These are phyloP conservation scores for Dorcus hopei DNA, from an alignment of 2,888 invertebrate genomes.

Conservation along the genomic window DNA sequence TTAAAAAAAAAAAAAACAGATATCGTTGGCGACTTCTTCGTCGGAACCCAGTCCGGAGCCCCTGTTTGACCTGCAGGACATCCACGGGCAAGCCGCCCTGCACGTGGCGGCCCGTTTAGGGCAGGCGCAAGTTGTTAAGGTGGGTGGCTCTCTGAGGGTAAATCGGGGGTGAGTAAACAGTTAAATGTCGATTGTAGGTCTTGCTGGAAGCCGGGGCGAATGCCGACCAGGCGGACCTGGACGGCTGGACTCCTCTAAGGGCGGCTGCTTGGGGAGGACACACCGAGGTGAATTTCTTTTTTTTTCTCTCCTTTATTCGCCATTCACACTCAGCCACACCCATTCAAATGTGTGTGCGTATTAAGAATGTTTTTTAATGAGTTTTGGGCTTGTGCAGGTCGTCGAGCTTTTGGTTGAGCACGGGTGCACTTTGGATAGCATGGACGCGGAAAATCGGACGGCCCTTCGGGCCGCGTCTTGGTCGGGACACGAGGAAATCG, in stretches of 20 bases:
- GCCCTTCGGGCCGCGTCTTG: conserved; percentile 88
- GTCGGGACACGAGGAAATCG: conserved; percentile 89
- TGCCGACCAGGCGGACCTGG: conserved; percentile 74
- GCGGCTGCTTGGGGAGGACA: conserved; percentile 97
- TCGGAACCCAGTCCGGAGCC: conserved; percentile 51
- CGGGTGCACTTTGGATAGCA: conserved; percentile 81
- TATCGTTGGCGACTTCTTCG: conserved; percentile 46
- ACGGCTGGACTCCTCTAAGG: conserved; percentile 87
- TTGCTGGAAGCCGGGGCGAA: conserved; percentile 62
- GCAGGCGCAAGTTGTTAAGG: conserved; percentile 67
- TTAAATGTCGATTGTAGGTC: conserved; percentile 34
- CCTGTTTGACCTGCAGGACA: conserved; percentile 60
- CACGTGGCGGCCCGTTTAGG: conserved; percentile 82
- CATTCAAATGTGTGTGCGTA: too few species aligned
- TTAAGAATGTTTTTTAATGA: too few species aligned
- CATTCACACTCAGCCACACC: too few species aligned
- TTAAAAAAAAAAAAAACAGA: conserved; percentile 23
- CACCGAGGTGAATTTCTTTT: conserved; percentile 59
- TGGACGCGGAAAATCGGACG: conserved; percentile 84
- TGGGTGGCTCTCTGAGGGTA: conserved; percentile 36
- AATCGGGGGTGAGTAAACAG: background rate
- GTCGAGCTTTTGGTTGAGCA: conserved; percentile 75
- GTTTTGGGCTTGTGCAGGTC: conserved; percentile 52
- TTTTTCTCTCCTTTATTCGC: background rate
- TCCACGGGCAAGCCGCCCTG: conserved; percentile 80